Evolutionary conservation across 2,113 vertebrate genomes (phyloP).

Genomic region (Meriones unguiculatus): DNA sequence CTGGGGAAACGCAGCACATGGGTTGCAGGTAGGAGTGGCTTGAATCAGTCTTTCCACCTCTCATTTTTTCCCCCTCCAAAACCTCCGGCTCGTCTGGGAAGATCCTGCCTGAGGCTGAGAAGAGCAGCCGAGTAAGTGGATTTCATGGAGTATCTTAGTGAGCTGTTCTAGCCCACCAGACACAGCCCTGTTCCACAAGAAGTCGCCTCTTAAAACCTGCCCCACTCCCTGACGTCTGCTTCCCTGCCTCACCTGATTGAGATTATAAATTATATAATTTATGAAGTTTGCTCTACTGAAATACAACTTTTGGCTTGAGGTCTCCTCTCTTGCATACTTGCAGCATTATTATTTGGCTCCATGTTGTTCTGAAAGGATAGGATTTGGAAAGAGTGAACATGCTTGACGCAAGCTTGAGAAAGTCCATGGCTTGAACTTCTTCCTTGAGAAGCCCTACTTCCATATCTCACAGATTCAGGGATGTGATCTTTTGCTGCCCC

Average conservation of each 20-base stretch:
- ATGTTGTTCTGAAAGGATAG: background rate
- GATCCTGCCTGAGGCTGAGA: background rate
- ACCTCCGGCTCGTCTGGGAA: conserved; percentile 5
- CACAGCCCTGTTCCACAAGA: background rate
- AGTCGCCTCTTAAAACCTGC: background rate
- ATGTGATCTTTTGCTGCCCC: conserved; percentile 16
- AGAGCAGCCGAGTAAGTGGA: background rate
- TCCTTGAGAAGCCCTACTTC: background rate
- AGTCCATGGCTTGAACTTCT: background rate
- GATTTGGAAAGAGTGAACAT: background rate
- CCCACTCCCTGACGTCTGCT: background rate
- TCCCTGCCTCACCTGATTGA: background rate
- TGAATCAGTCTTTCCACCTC: conserved; percentile 36
- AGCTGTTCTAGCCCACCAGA: background rate
- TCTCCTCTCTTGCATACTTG: background rate
- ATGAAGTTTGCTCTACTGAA: background rate
- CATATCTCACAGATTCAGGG: conserved; percentile 7
- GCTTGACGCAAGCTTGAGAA: background rate
- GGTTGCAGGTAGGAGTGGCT: conserved; percentile 21
- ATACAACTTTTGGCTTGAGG: background rate
- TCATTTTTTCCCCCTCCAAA: background rate
- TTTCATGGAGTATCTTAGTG: background rate
- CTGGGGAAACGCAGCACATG: background rate
- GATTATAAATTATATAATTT: background rate
- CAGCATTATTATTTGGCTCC: background rate